Evolutionary conservation across 2,113 vertebrate species (phyloP), one percentile per base, ranked within the genome.

Genomic region (Electrona antarctica): DNA sequence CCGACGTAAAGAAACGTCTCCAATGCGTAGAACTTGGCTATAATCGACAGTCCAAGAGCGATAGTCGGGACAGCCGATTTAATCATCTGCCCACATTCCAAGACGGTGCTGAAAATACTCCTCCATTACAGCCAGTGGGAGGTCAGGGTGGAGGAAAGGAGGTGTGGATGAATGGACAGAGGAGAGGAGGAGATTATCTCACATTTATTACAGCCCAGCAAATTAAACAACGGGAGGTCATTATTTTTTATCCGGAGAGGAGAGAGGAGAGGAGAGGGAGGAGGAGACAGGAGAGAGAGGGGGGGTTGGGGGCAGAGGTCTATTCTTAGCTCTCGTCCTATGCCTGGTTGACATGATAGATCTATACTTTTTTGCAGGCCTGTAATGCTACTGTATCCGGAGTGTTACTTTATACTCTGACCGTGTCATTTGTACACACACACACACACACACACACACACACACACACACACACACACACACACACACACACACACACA

Each of bases 221-320:
- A 86, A 89, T 90, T 86, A 85, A 79, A 84, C 10, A 79, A 81
- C 67, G 55, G 77, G 73, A 84, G 77, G 77, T 89, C 80, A 88
- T 91, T 88, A 88, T 73, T 87, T 87, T 49, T 82, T 82, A 74
- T 86, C 76, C 71, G 63, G 47, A 58, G 62, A 67, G 10, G 7
- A 29, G 12, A 33, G 58, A 10, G 3, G 13, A 52, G 7, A 13
- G 50, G 50, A 21, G 50, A 11, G 50, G 60, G 50, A 11, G 50
- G 60, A 62, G 41, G 45, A 41, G 33, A 5, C 47, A 8, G 12
- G 61, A 63, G 61, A 48, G 49, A 8, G 7, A 57, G 7, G 12
- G 33, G 7, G 8, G 14, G 4, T 57, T 49, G 49, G 45, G 56
- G 12, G 14, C 21, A 29, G 60, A 50, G 57, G 58, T n/a, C 81